phyloP scores from a whole-genome alignment of 1,140 invertebrate species.

The Drosophila subpulchrella region DNA sequence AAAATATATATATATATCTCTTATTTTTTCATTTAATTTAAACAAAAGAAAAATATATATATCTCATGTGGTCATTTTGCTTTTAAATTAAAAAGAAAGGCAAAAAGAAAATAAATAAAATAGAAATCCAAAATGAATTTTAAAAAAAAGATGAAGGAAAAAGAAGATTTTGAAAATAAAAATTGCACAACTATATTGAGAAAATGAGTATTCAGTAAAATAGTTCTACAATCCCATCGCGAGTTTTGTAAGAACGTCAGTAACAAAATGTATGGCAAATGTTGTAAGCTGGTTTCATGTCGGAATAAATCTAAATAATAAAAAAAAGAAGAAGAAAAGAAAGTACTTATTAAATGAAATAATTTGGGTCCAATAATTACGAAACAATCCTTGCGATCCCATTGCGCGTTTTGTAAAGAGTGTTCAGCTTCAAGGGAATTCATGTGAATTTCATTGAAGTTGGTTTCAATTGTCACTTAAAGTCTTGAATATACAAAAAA shows the following conservation, averaged over 20 bases:
- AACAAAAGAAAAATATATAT: too few species aligned
- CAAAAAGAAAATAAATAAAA: too few species aligned
- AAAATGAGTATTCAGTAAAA: not conserved
- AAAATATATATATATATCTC: too few species aligned
- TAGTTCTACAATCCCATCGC: not conserved
- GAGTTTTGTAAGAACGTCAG: conserved; percentile 1
- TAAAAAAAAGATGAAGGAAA: too few species aligned
- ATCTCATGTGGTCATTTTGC: too few species aligned
- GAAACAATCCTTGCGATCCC: not conserved
- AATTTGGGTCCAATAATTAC: not conserved
- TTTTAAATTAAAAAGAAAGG: too few species aligned
- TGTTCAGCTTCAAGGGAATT: not conserved
- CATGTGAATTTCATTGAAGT: not conserved
- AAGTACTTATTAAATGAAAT: not conserved
- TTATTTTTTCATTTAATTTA: too few species aligned
- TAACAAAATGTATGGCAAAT: not conserved
- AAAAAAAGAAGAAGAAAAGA: not conserved
- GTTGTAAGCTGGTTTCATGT: not conserved
- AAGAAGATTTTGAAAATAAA: too few species aligned
- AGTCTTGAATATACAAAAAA: not conserved
- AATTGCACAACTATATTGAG: too few species aligned
- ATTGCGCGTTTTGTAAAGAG: not conserved
- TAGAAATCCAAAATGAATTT: too few species aligned
- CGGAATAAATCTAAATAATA: not conserved
- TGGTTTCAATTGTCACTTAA: conserved; percentile 1